These are phyloP conservation scores for Trochalopteron elliotii DNA, from an alignment of 2,113 vertebrate species.

Conservation along the genomic window DNA sequence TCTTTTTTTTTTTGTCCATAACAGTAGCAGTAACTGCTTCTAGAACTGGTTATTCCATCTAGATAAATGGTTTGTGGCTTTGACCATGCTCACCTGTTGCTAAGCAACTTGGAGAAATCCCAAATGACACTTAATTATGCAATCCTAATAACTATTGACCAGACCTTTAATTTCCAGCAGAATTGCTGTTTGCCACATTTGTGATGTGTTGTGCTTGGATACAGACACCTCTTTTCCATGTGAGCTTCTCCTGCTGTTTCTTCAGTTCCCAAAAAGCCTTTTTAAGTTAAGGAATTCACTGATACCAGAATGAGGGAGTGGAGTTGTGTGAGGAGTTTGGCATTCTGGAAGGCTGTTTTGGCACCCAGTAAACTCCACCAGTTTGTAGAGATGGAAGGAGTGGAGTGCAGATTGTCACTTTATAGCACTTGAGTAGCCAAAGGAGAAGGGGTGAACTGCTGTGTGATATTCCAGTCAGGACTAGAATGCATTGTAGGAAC, in stretches of 20 bases:
- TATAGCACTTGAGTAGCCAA: accelerated
- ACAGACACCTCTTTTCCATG: not conserved
- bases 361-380: not conserved
- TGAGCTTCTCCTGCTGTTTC: not conserved
- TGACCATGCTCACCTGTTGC: conserved; percentile 20
- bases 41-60: not conserved
- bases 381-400: not conserved
- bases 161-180: not conserved
- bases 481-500: not conserved
- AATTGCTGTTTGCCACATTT: not conserved
- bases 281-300: not conserved
- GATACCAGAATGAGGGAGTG: not conserved
- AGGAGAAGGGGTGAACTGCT: not conserved
- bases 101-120: conserved; percentile 22
- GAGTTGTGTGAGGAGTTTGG: not conserved
- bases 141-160: conserved; percentile 38
- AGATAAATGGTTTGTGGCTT: not conserved
- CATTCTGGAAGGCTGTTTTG: not conserved
- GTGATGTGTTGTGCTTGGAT: not conserved
- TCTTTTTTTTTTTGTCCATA: not conserved
- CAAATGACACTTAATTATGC: not conserved
- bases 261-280: not conserved
- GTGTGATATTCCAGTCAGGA: not conserved
- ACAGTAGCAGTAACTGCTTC: not conserved
- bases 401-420: not conserved